Evolutionary conservation across 2,113 vertebrate genomes (phyloP), one percentile per base, ranked within the genome.

Genomic region (Leucosticte australis): DNA sequence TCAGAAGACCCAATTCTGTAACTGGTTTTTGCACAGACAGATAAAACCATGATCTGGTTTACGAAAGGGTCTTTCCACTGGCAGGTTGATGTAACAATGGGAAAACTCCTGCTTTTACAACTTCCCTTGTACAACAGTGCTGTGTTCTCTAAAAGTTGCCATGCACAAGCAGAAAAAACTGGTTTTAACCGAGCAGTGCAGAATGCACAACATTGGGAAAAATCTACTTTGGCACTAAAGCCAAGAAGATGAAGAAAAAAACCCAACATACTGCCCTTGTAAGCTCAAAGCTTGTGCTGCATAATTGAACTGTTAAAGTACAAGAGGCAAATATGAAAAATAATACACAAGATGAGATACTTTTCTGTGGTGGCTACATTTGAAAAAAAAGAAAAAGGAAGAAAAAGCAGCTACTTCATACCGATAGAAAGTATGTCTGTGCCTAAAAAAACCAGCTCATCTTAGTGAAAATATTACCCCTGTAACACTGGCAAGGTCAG

Each of bases 391-490:
- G 7, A 88, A 55, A 42, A 81, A 73, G 44, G 65, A 26, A 31
- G 27, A 37, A 79, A 91, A 96, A 73, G 1, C 10, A 91, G 52
- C 80, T 74, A 68, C 26, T 86, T 82, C 62, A 79, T 79, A 74
- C 37, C 1, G 3, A 86, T 27, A 69, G n/a, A 71, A 81, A 91
- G 28, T 83, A 33, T 83, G 33, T 27, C 11, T 5, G 27, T 49
- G 67, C 19, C 55, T 89, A 97, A 92, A 89, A 89, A 80, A 94
- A 84, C 7, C 24, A 88, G 22, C 31, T 91, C 89, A 41, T 71
- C 63, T 94, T 62, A 52, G 22, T 87, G 68, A 87, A 96, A 97
- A 83, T 88, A 89, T 57, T 74, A 81, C 46, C 59, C 85, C 67
- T 82, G 26, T 63, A 68, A 77, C 77, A 50, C 33, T 39, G 71